Evolutionary conservation across 2,113 vertebrate genomes (phyloP), one percentile per base, ranked within the genome.

Genomic region (Pseudorhombus dupliciocellatus): DNA sequence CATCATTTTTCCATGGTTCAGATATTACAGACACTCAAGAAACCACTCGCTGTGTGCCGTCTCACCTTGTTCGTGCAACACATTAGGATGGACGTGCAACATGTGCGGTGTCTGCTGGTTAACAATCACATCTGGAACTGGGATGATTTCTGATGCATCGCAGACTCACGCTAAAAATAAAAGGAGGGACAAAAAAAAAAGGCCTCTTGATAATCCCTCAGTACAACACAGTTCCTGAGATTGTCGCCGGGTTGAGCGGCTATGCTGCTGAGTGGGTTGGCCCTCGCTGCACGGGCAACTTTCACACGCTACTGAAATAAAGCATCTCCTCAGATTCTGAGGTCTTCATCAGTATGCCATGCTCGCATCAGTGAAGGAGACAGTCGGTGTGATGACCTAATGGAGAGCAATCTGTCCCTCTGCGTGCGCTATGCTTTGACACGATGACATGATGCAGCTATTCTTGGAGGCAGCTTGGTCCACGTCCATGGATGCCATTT

Each of bases 381-480:
- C 61, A 70, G 79, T 75, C 46, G 55, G 57, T 52, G 48, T 80
- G 70, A 84, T 11, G 34, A 63, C 54, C 76, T 80, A 83, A 86
- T 85, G 66, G 84, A 88, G 76, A 91, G 71, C 65, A 70, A 70
- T 65, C 80, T 71, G 70, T 73, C 80, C 84, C 78, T 73, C 70
- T 73, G 70, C 59, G 68, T 86, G 83, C 81, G 83, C 75, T 87
- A 73, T 76, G 73, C 79, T 79, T 88, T 88, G 85, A 90, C 88
- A 88, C 90, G 82, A 89, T 88, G 72, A 88, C 85, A 86, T 90
- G 84, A 86, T 90, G 85, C 84, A 79, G 84, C 84, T 88, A 88
- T 90, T 91, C 88, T 87, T 71, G 55, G 83, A 84, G 78, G 79
- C 73, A 77, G 71, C 79, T 85, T 85, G 81, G 81, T 84, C 79